A percentile compares a stretch with the other conserved stretches of the same genome.
These are phyloP conservation scores for Coptotermes formosanus DNA, from an alignment of 1,140 invertebrate species.

Conservation along the genomic window DNA sequence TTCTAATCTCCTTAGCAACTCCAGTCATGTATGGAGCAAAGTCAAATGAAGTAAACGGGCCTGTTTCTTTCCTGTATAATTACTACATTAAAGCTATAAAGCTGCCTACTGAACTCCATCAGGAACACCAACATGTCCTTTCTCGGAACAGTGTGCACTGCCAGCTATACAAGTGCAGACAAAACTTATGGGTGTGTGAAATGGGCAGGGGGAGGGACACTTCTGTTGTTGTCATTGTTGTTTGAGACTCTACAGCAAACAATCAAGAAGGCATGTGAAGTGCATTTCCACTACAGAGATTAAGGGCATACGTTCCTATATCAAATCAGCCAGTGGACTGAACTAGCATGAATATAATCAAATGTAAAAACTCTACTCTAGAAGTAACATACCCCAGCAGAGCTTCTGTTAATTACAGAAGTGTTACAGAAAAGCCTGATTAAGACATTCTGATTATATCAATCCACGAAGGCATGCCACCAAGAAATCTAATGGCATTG, in stretches of 20 bases:
- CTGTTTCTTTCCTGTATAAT: not conserved
- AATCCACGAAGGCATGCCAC: constrained; percentile 40
- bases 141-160: constrained; percentile 28
- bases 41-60: not conserved
- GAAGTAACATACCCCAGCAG: not conserved
- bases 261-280: constrained; percentile 25
- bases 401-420: constrained; percentile 3
- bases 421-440: constrained; percentile 22
- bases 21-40: not conserved
- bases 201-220: constrained; percentile 9
- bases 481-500: constrained; percentile 41
- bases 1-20: not conserved
- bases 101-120: not conserved
- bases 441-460: constrained; percentile 22
- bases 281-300: not conserved
- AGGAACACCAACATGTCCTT: constrained; percentile 18
- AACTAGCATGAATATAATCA: constrained; percentile 30
- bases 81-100: not conserved
- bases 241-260: not conserved
- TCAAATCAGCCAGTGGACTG: not conserved
- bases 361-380: constrained; percentile 23
- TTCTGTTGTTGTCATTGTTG: not conserved
- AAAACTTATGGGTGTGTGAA: not conserved
- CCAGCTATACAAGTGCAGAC: constrained; percentile 10
- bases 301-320: not conserved